Base-by-base conservation (phyloP, 2,888 invertebrate genomes). In the Leucania comma region DNA sequence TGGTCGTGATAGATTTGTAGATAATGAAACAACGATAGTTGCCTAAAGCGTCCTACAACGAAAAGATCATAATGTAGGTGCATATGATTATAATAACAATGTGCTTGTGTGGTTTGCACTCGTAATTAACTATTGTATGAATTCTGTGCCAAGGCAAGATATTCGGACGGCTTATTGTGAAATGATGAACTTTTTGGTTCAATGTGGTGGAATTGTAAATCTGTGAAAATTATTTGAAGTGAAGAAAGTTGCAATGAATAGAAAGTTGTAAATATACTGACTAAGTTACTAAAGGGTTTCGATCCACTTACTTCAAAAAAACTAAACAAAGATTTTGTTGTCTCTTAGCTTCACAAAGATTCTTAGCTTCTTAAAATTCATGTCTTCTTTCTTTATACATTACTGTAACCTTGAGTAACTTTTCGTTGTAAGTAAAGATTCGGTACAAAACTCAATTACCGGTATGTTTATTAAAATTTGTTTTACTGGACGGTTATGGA, bases 81-180 rank as follows among this genome's bases (percentile, higher is more conserved):
- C 80, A 63, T 67, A 80, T 78, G 65, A 86, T 87, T 82, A 83
- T 78, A 82, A 84, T 72, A 86, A 87, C 78, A 86, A 86, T 75
- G 67, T 68, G n/a, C 61, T 51, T 67, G 32, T 68, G 73, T 66
- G 60, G 79, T 75, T 80, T 80, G 80, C 82, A 77, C 72, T 68
- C 50, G 17, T 89, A 90, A 90, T 91, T 90, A 89, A 82, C 83
- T 85, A 90, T 90, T 91, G 88, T 90, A 86, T 85, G 84, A 87
- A 90, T 91, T 89, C 88, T 86, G 88, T 87, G 91, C 87, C 92
- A 92, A 92, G 92, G 91, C 74, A 63, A 85, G 59, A 78, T 75
- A 75, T 74, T 73, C 71, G 58, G 60, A 48, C 73, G 61, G 79
- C 75, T 62, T 80, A 75, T 86, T 86, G 59, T 72, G 76, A 79